These are phyloP conservation scores for Oxygymnocypris stewartii DNA, from an alignment of 2,113 vertebrate species.

Conservation along the genomic window DNA sequence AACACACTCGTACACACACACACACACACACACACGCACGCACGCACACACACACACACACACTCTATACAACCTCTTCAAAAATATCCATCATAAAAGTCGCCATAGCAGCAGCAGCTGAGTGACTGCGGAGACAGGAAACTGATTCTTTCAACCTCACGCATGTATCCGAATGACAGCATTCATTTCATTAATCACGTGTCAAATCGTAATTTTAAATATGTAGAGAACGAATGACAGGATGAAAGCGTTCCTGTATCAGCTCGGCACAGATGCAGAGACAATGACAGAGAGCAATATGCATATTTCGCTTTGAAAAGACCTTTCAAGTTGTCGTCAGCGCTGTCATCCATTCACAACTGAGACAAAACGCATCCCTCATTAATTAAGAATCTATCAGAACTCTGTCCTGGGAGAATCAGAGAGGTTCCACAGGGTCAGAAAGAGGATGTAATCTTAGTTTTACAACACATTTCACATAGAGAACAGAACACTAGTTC, in stretches of 20 bases:
- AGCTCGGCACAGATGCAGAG: constrained; percentile 16
- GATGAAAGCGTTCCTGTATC: not conserved
- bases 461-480: constrained; percentile 14
- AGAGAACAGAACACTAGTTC: not conserved
- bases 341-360: constrained; percentile 14
- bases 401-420: constrained; percentile 15
- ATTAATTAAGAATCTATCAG: constrained; percentile 48
- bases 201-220: constrained; percentile 24
- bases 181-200: constrained; percentile 18
- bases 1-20: constrained; percentile 25
- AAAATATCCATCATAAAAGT: constrained; percentile 30
- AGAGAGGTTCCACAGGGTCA: constrained; percentile 13
- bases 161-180: not conserved
- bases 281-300: not conserved
- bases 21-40: constrained; percentile 35
- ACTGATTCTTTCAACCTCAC: not conserved
- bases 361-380: not conserved
- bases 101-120: constrained; percentile 14
- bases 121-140: constrained; percentile 31
- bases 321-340: constrained; percentile 13
- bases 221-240: not conserved
- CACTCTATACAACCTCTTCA: constrained; percentile 7
- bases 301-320: not conserved
- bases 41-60: constrained; percentile 30
- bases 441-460: not conserved